Evolutionary conservation across 1,140 invertebrate species (phyloP).

Genomic region (Papilio dardanus): DNA sequence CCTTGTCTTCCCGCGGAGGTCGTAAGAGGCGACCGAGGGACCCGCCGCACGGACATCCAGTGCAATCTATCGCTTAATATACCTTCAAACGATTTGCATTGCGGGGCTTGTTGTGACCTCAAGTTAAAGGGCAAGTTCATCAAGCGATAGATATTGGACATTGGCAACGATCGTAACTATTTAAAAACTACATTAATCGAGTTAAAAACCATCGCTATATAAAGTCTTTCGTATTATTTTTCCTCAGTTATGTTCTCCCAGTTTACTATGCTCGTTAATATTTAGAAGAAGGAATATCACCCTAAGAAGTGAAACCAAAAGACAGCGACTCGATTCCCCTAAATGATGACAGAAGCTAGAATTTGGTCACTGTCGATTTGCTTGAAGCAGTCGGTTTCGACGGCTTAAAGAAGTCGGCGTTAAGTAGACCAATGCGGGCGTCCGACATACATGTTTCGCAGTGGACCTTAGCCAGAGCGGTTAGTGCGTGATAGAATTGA

Average conservation of each 20-base stretch:
- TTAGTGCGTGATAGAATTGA: too few relatives aligned
- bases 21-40: constrained; percentile 37
- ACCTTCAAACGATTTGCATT: neutral
- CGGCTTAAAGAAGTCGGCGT: neutral
- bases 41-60: constrained; percentile 26
- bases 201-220: neutral
- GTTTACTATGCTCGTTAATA: neutral
- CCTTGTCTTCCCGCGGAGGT: constrained; percentile 35
- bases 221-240: neutral
- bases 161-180: neutral
- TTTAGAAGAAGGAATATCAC: constrained; percentile 4
- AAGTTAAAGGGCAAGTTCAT: constrained; percentile 1
- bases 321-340: neutral
- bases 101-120: constrained; percentile 26
- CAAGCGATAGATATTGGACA: neutral
- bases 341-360: neutral
- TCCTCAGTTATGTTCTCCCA: neutral
- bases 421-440: neutral
- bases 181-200: neutral
- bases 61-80: constrained; percentile 3
- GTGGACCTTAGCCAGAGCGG: too few relatives aligned
- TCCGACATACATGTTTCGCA: neutral
- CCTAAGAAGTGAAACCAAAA: neutral
- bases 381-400: neutral
- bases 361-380: neutral